Conservation (phyloP, 1,140 invertebrate species). For the Caerostris darwini region DNA sequence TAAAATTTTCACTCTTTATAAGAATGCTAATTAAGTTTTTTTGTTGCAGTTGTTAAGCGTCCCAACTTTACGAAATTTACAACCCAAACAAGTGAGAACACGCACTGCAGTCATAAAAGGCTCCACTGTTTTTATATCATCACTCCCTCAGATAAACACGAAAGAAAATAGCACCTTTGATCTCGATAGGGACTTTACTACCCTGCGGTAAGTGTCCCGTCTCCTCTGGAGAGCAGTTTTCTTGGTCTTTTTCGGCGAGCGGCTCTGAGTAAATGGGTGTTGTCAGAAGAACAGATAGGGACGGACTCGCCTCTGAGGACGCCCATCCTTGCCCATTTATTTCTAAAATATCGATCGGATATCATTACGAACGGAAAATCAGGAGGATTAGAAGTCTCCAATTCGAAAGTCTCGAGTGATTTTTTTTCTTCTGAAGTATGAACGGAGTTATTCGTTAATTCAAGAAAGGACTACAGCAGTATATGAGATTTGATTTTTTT, state of each 20-base stretch:
- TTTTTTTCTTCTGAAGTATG: too few species aligned
- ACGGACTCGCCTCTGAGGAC: neutral
- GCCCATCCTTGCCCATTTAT: slow-evolving; percentile 43
- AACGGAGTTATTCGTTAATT: too few species aligned
- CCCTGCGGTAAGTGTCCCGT: too few species aligned
- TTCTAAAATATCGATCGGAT: slow-evolving; percentile 35
- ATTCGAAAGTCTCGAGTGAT: too few species aligned
- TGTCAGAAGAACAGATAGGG: slow-evolving; percentile 37
- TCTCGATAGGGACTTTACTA: neutral
- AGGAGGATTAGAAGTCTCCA: neutral
- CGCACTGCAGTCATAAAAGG: neutral
- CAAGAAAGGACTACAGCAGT: too few species aligned
- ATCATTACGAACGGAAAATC: neutral
- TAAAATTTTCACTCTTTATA: neutral
- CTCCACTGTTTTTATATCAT: neutral
- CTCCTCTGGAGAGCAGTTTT: neutral
- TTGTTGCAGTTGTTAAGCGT: too few species aligned
- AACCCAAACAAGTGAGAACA: neutral
- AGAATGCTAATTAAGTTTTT: neutral
- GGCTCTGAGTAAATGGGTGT: slow-evolving; percentile 33
- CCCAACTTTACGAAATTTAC: neutral
- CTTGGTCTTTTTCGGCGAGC: neutral
- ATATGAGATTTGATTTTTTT: too few species aligned
- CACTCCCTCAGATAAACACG: neutral
- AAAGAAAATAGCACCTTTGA: slow-evolving; percentile 24